Evolutionary conservation across 2,797 vertebrate species (phyloP).

Genomic region (Hippocampus kuda): DNA sequence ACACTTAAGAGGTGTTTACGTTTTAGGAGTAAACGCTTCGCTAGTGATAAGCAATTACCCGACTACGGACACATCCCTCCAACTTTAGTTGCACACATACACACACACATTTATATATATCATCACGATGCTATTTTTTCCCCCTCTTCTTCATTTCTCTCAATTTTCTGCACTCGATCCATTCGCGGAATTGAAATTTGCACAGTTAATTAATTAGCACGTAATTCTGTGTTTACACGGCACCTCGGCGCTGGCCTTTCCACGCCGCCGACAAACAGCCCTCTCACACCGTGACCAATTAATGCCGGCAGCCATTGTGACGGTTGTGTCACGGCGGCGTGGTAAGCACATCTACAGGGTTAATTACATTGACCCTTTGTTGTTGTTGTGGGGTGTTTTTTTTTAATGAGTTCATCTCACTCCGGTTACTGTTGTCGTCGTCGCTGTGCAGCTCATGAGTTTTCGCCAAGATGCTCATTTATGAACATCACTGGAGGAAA

Average conservation of each 20-base stretch:
- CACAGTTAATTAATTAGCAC: constrained; percentile 31
- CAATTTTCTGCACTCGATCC: background rate
- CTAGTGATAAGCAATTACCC: background rate
- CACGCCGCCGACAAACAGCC: constrained; percentile 19
- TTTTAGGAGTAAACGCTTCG: constrained; percentile 1
- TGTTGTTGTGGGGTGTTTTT: background rate
- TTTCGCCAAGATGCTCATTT: background rate
- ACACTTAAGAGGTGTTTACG: background rate
- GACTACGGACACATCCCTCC: background rate
- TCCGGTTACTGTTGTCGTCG: background rate
- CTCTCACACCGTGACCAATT: constrained; percentile 20
- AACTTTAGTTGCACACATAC: too few species aligned
- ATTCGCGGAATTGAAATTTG: constrained; percentile 31
- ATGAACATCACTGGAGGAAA: background rate
- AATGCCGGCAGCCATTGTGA: constrained; percentile 8
- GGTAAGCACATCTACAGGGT: constrained; percentile 39
- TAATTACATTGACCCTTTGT: constrained; percentile 44
- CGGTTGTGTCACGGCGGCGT: constrained; percentile 11
- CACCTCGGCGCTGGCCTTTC: constrained; percentile 2
- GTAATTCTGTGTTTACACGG: constrained; percentile 33
- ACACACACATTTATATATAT: too few species aligned
- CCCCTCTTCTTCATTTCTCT: background rate
- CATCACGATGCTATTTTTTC: too few species aligned
- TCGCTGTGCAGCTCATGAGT: constrained; percentile 15
- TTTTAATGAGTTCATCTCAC: constrained; percentile 2